Conservation (phyloP, 2,797 vertebrate species). For the Neoniphon sammara region DNA sequence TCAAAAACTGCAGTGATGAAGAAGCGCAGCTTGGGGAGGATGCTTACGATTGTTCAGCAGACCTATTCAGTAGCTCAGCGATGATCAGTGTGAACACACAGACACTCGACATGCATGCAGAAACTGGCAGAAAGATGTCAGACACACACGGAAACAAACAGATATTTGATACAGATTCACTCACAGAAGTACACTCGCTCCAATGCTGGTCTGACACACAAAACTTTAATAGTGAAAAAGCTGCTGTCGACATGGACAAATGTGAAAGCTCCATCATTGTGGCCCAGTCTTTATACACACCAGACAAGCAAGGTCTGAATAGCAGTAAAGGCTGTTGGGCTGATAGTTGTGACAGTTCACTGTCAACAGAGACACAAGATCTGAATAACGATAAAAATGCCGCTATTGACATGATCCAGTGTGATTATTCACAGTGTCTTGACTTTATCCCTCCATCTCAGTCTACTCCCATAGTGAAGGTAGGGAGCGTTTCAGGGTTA, state of each 20-base stretch:
- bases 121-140: background rate
- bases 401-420: no score
- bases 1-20: constrained; percentile 33
- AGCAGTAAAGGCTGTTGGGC: background rate
- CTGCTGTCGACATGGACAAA: no score
- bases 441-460: constrained; percentile 76
- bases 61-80: constrained; percentile 75
- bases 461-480: constrained; percentile 73
- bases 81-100: constrained; percentile 12
- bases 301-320: constrained; percentile 13
- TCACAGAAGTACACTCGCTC: no score
- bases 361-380: constrained; percentile 14
- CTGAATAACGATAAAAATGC: background rate
- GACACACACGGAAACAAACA: background rate
- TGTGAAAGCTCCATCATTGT: no score
- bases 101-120: background rate
- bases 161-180: no score
- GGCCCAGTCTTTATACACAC: constrained; percentile 12
- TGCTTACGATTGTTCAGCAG: constrained; percentile 79
- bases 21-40: constrained; percentile 52
- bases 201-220: no score
- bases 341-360: constrained; percentile 16
- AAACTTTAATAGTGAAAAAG: no score
- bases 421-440: constrained; percentile 9
- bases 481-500: background rate